Evolutionary conservation across 2,797 vertebrate genomes (phyloP).

Genomic region (Danio albolineatus): DNA sequence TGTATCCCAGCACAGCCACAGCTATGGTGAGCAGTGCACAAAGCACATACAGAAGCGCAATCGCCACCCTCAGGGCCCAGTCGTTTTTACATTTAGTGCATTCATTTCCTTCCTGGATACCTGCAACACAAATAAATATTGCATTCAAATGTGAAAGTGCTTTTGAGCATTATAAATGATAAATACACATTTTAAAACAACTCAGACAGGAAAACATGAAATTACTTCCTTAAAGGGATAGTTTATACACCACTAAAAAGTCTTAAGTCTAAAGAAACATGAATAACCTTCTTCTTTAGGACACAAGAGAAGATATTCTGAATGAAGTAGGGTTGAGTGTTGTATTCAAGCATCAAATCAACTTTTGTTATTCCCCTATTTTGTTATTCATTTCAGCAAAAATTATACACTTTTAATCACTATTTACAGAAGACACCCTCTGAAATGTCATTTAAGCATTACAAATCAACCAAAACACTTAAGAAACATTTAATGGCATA

Average conservation of each 20-base stretch:
- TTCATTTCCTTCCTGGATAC: slow-evolving; percentile 96
- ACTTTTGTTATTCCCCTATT: too few relatives aligned
- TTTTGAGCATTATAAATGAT: neutral
- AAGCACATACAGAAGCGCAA: slow-evolving; percentile 92
- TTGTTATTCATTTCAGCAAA: too few relatives aligned
- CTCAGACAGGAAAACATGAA: neutral
- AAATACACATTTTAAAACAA: neutral
- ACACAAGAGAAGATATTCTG: neutral
- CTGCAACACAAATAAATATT: slow-evolving; percentile 77
- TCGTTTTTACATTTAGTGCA: slow-evolving; percentile 99
- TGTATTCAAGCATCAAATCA: too few relatives aligned
- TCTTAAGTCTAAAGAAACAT: neutral
- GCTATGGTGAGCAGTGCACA: slow-evolving; percentile 94
- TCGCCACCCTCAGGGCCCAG: slow-evolving; percentile 94
- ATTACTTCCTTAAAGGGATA: neutral
- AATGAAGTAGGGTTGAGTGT: neutral
- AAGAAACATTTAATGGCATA: too few relatives aligned
- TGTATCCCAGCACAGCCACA: slow-evolving; percentile 95
- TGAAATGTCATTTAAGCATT: too few relatives aligned
- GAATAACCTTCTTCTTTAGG: too few relatives aligned
- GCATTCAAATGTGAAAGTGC: neutral
- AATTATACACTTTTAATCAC: too few relatives aligned
- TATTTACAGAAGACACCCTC: too few relatives aligned
- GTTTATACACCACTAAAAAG: neutral
- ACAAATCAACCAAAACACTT: too few relatives aligned